Base-by-base conservation (phyloP, 2,797 vertebrate genomes). In the Argya squamiceps region DNA sequence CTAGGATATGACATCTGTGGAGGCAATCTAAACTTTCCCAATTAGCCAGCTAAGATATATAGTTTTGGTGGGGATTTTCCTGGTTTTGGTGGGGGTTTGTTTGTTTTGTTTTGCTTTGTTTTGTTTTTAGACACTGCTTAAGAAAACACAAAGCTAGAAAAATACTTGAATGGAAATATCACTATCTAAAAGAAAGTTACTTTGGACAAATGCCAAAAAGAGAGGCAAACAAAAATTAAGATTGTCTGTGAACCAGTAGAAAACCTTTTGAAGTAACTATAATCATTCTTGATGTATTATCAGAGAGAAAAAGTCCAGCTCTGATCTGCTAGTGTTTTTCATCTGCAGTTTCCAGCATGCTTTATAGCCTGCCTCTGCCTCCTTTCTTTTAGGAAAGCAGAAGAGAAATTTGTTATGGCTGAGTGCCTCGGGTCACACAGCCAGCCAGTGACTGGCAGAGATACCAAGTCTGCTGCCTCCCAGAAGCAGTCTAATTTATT, bases 191-290 rank as follows among this genome's bases (percentile, higher is more conserved):
- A 56, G 16, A 39, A 84, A 79, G 47, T 29, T 84, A 59, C 30
- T 88, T 90, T 88, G 76, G 69, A 52, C 47, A 79, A 84, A 73
- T 37, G 7, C 67, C 2, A 2, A 37, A 88, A 92, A 81, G 41
- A 83, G 27, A 84, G 29, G 53, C 50, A 93, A 93, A 90, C 47
- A 92, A 81, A 96, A 95, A 90, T 94, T 86, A 85, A 88, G 65
- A 73, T 30, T 92, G 21, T 60, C 64, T 80, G 32, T 65, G 82
- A 94, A 95, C 36, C 30, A 75, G 58, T 49, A 50, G 60, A 89
- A 92, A 92, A 52, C 37, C 63, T 96, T 97, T 96, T 96, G 90
- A 95, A 90, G 88, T 88, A 69, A 76, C 80, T 93, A 34, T 93
- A 92, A 88, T 96, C 13, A 69, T 88, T 94, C 63, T 67, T 90